These are phyloP conservation scores for Prorops nasuta DNA, from an alignment of 1,140 invertebrate genomes.

Conservation along the genomic window DNA sequence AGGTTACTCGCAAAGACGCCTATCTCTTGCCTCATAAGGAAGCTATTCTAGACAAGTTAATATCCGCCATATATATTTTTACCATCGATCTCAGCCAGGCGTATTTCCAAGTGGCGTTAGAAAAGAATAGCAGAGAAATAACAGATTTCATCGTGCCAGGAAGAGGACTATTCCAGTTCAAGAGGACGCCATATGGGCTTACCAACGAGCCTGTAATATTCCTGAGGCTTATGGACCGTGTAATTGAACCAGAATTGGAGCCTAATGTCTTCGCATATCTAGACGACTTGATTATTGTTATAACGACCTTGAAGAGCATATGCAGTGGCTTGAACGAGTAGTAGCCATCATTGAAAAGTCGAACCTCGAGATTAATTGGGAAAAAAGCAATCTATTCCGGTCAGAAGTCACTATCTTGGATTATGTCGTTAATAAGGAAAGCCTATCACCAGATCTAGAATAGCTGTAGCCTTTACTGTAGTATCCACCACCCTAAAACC, in stretches of 20 bases:
- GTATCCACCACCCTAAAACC: neutral
- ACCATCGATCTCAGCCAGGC: neutral
- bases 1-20: neutral
- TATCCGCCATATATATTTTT: neutral
- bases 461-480: neutral
- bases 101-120: neutral
- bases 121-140: neutral
- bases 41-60: neutral
- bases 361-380: neutral
- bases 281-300: neutral
- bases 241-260: neutral
- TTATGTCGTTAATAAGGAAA: neutral
- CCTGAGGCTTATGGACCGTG: neutral
- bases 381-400: neutral
- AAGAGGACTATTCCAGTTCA: neutral
- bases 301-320: neutral
- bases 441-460: neutral
- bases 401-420: slow-evolving; percentile 1
- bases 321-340: neutral
- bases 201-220: neutral
- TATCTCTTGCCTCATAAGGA: neutral
- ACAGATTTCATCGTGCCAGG: neutral
- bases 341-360: neutral
- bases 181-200: neutral
- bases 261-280: neutral